phyloP scores from a whole-genome alignment of 2,797 vertebrate species.

The Tapera naevia region DNA sequence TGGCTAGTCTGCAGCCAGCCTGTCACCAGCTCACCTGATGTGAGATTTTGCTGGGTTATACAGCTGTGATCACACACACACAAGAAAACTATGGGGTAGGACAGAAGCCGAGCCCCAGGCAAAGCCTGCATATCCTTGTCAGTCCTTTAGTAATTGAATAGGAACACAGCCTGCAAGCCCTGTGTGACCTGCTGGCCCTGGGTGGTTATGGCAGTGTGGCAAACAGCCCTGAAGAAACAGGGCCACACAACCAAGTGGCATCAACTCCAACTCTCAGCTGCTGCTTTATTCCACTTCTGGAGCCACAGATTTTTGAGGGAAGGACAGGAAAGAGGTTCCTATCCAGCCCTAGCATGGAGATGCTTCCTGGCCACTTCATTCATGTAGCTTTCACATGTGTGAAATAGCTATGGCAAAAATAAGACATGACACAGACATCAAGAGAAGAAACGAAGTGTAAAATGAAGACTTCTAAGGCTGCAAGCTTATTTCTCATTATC shows the following conservation, averaged over 20 bases:
- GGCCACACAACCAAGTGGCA: neutral
- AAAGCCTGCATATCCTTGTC: neutral
- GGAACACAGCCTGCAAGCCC: neutral
- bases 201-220: too few relatives aligned
- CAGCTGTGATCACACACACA: neutral
- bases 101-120: neutral
- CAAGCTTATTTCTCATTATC: neutral
- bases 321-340: neutral
- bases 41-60: neutral
- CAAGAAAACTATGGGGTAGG: neutral
- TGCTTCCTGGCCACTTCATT: neutral
- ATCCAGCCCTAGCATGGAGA: neutral
- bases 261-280: neutral
- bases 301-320: neutral
- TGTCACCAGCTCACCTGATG: neutral
- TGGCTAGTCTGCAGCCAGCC: neutral
- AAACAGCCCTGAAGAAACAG: neutral
- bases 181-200: rapidly evolving
- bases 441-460: constrained; percentile 28
- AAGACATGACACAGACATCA: neutral
- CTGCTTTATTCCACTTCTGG: neutral
- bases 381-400: neutral
- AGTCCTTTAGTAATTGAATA: neutral
- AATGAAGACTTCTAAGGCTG: neutral
- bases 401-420: neutral